A percentile compares a stretch with the other conserved stretches of the same genome.
Conservation (phyloP, 1,140 invertebrate species). For the Hetaerina americana region DNA sequence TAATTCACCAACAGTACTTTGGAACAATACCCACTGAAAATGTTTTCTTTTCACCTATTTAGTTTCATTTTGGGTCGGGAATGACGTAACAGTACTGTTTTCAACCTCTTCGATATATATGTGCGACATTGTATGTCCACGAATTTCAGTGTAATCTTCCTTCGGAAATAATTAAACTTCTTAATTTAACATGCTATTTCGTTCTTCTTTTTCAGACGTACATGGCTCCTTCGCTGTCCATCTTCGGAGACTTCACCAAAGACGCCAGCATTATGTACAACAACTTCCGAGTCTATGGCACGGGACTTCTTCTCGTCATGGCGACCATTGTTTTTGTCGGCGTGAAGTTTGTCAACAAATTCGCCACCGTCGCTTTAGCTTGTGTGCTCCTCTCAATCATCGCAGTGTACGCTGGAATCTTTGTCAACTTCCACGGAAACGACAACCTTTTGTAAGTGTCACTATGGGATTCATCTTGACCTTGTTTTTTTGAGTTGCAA, state of each 20-base stretch:
- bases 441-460: constrained; percentile 72
- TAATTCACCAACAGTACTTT: no score
- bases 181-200: no score
- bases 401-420: constrained; percentile 93
- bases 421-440: constrained; percentile 84
- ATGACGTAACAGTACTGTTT: no score
- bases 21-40: no score
- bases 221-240: constrained; percentile 82
- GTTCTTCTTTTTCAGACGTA: constrained; percentile 94
- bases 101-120: no score
- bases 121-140: no score
- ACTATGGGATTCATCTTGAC: no score
- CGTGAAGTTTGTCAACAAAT: constrained; percentile 98
- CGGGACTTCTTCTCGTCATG: constrained; percentile 75
- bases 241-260: constrained; percentile 88
- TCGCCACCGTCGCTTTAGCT: constrained; percentile 87
- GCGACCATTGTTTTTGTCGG: constrained; percentile 92
- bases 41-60: no score
- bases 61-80: no score
- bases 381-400: constrained; percentile 94
- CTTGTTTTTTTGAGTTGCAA: no score
- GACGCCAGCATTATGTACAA: constrained; percentile 85
- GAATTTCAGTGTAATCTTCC: no score
- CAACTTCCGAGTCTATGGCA: constrained; percentile 96
- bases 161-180: no score